Evolutionary conservation across 2,797 vertebrate genomes (phyloP), one percentile per base, ranked within the genome.

Genomic region (Danio jaintianensis): DNA sequence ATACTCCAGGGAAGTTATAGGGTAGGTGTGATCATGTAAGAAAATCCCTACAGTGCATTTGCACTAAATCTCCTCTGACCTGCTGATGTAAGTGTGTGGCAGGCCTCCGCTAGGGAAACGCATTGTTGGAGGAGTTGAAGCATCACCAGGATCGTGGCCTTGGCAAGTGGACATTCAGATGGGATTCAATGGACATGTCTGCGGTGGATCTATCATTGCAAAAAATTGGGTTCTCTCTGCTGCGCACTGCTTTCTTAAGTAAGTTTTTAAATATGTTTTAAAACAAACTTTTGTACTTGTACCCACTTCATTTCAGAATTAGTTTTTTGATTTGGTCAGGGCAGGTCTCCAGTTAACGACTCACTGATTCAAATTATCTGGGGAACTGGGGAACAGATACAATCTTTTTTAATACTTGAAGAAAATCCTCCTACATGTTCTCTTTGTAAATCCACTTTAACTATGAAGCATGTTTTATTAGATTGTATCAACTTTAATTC

Each of bases 141-240:
- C 92, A 4, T 0, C 1, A 0, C n/a, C 83, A 0, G 94, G 93
- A 15, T 85, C 87, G 1, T 95, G 93, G 93, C 94, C 94, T 0
- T 95, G 94, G 94, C 93, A 94, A 85, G 92, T 94, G 43, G 93
- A 93, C 58, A 78, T 95, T 48, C 93, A 94, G 87, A 89, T 93
- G 74, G 75, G 15, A 71, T 0, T 11, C 0, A 6, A 0, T 0
- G 62, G 20, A 43, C 94, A 95, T 66, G 15, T 93, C 58, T 95
- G 93, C 42, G 94, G 94, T 83, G 94, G 93, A 58, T 90, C 93
- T 73, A 82, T 95, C 85, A 93, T 95, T 84, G 61, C 88, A 0
- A 20, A 84, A 72, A 29, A 75, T 76, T 95, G 94, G 93, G 85
- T 94, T 75, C 87, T 94, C 0, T 94, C 93, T 69, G 94, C 94